These are phyloP conservation scores for Phrynocephalus vlangalii DNA, from an alignment of 2,797 vertebrate genomes.

Conservation along the genomic window DNA sequence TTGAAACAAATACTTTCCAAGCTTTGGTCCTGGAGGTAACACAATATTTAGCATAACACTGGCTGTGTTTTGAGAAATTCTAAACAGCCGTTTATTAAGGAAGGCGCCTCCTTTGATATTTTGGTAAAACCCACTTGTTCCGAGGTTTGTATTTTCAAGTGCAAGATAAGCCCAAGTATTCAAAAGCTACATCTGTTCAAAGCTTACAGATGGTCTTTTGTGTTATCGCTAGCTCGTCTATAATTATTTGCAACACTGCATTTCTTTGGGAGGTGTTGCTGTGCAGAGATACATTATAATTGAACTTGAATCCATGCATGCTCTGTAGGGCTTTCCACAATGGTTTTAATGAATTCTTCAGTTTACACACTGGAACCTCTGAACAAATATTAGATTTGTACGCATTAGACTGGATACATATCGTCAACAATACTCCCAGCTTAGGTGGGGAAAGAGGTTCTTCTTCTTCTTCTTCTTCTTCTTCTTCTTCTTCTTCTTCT, in stretches of 20 bases:
- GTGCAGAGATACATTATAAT: constrained; percentile 64
- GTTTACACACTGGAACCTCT: constrained; percentile 37
- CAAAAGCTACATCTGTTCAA: constrained; percentile 72
- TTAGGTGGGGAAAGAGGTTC: neutral
- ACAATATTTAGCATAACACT: neutral
- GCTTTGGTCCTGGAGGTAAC: no score
- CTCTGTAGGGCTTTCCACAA: constrained; percentile 63
- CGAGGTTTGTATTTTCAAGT: constrained; percentile 62
- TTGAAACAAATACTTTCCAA: neutral
- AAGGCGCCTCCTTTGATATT: constrained; percentile 36
- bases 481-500: no score
- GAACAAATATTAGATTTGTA: constrained; percentile 56
- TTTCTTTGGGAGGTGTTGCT: constrained; percentile 67
- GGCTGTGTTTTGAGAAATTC: constrained; percentile 17
- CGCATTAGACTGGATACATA: constrained; percentile 40
- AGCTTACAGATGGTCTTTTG: constrained; percentile 77
- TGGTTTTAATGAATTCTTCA: constrained; percentile 57
- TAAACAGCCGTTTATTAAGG: constrained; percentile 28
- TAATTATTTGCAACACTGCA: constrained; percentile 68
- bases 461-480: neutral
- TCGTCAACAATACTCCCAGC: constrained; percentile 10
- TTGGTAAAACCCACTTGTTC: constrained; percentile 48
- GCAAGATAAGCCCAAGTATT: constrained; percentile 68
- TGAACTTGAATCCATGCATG: constrained; percentile 55
- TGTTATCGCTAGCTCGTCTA: constrained; percentile 65